Base-by-base conservation (phyloP, 2,113 vertebrate species). In the Galemys pyrenaicus region DNA sequence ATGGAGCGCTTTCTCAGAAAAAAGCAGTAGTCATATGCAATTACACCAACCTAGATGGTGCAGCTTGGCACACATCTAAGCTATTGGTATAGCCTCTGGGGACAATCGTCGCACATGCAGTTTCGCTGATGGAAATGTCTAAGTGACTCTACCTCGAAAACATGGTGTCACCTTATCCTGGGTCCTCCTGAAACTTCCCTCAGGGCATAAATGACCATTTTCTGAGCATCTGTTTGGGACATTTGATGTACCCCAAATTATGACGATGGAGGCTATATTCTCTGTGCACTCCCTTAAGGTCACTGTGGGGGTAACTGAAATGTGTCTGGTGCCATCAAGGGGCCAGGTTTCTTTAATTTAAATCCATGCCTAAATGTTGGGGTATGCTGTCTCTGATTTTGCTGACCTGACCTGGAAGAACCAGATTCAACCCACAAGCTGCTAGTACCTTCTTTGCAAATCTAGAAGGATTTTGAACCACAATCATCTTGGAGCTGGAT, bases 321-420 rank as follows among this genome's bases (percentile, higher is more conserved):
- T 6, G 41, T 2, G 3, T 28, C 19, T 16, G 2, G 39, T 20
- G 5, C 0, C 41, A 67, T 4, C 1, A 3, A 35, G 4, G 20
- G 37, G 11, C 71, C 67, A 49, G 46, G 4, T 20, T 30, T 54
- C n/a, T 2, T n/a, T 49, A 30, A 26, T 6, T 78, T 46, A 79
- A 44, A 74, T 8, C 82, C 56, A 41, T 41, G 87, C 19, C 54
- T 56, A 56, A 56, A 20, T 56, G 54, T 56, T 56, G 54, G 54
- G 20, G 19, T 56, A 56, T 56, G 20, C 54, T 22, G 19, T 56
- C 54, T 56, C 54, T 56, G 54, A 56, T 22, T 56, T 56, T 56
- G 54, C 54, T 56, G 54, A 56, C 19, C 6, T 56, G 54, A 56
- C 54, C 54, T 56, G 9, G 54, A 56, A 56, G 54, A 56, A 56